Evolutionary conservation across 2,113 vertebrate species (phyloP).

Genomic region (Carettochelys insculpta): DNA sequence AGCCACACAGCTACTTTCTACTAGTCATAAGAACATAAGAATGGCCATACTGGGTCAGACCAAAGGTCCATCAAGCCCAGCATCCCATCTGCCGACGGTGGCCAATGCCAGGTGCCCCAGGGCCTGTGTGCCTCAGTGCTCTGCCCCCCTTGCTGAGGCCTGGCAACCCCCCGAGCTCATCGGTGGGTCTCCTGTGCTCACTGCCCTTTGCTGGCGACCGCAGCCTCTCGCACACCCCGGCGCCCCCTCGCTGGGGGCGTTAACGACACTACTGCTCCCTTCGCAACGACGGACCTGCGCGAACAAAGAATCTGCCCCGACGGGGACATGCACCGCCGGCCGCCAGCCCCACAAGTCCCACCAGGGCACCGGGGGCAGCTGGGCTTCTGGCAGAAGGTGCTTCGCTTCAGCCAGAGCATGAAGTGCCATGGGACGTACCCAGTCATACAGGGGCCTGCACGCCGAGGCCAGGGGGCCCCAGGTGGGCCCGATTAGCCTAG

Average conservation of each 20-base stretch:
- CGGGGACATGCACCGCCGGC: too few species aligned
- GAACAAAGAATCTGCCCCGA: too few species aligned
- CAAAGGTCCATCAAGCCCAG: too few species aligned
- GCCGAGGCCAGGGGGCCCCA: conserved; percentile 19
- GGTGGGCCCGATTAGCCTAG: neutral
- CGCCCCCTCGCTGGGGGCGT: conserved; percentile 31
- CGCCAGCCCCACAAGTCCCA: too few species aligned
- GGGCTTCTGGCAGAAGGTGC: conserved; percentile 65
- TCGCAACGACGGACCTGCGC: conserved; percentile 31
- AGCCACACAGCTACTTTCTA: neutral
- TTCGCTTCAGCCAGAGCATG: conserved; percentile 28
- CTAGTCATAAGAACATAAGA: too few species aligned
- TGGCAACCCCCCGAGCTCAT: neutral
- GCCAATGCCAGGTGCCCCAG: too few species aligned
- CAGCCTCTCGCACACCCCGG: neutral
- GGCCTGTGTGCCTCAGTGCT: neutral
- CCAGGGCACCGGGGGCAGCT: conserved; percentile 46
- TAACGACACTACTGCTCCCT: conserved; percentile 67
- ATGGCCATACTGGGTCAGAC: too few species aligned
- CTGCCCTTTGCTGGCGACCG: neutral
- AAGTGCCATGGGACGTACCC: conserved; percentile 64
- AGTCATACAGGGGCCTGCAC: neutral
- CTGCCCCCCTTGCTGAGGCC: neutral
- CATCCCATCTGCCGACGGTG: too few species aligned
- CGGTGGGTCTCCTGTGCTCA: neutral